Evolutionary conservation across 2,113 vertebrate species (phyloP).

Genomic region (Cyanoliseus patagonus): DNA sequence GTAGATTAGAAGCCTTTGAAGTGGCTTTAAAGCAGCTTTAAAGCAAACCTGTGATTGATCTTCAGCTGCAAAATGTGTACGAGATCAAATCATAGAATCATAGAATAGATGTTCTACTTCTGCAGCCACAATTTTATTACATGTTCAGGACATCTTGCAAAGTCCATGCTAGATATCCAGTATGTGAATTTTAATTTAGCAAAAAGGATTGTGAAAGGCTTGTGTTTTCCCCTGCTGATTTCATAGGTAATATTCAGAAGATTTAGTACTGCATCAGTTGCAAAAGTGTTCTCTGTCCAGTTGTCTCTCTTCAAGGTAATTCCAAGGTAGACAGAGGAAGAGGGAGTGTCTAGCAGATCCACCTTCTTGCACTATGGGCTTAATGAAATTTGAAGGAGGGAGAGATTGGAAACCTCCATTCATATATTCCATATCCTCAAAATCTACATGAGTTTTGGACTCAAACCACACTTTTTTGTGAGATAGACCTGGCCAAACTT

Average conservation of each 20-base stretch:
- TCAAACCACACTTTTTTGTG: not conserved
- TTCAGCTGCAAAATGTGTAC: not conserved
- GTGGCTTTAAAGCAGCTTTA: not conserved
- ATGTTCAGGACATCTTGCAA: not conserved
- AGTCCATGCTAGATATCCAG: not conserved
- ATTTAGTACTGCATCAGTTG: not conserved
- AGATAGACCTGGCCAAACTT: not conserved
- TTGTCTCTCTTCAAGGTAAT: not conserved
- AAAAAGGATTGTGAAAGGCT: not conserved
- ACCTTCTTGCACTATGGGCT: not conserved
- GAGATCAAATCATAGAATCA: not conserved
- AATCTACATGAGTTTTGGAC: not conserved
- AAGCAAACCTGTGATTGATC: not conserved
- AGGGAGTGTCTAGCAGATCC: not conserved
- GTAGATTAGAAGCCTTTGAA: not conserved
- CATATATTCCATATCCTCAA: not conserved
- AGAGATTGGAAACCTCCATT: not conserved
- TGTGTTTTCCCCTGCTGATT: not conserved
- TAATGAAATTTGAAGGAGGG: not conserved
- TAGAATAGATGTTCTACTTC: not conserved
- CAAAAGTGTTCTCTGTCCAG: not conserved
- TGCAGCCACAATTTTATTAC: not conserved
- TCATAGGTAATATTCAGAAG: not conserved
- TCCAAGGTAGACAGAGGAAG: not conserved
- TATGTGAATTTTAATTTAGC: not conserved